Base-by-base conservation (phyloP, 1,140 invertebrate species). In the Polypedilum pembai region DNA sequence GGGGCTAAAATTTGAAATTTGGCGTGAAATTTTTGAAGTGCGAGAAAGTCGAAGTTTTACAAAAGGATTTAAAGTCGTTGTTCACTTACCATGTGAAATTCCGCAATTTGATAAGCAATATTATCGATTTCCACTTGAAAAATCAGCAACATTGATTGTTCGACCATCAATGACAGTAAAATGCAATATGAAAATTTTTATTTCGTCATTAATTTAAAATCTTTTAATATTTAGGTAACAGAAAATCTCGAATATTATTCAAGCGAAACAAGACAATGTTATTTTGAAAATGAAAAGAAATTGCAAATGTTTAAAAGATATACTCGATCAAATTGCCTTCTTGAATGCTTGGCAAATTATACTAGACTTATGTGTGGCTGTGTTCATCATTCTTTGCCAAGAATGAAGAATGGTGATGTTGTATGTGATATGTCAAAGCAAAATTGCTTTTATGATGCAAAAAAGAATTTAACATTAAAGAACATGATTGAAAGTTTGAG, bases 261-360 rank as follows among this genome's bases (percentile, higher is more conserved):
- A 8, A 0, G 0, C 20, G 5, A 20, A 3, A 18, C 8, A 45
- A 21, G 75, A 15, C 66, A 73, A 20, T 75, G 75, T n/a, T 75
- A 73, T 65, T 45, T 73, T 8, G 33, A 73, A 17, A 40, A 41
- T 21, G 75, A 75, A 56, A 73, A 66, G 7, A 75, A 75, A n/a
- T 33, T 75, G 3, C 7, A 17, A 63, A 80, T 75, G 75, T 82
- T 79, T 75, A 77, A 76, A n/a, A 75, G 80, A n/a, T 85, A 85
- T 75, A 81, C 82, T 0, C 78, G 81, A 73, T 75, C 75, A 17
- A 83, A 84, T 74, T 85, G 84, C 75, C 75, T 80, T 24, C 41
- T 83, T 8, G 84, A 85, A 74, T 85, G 84, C 76, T 74, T 80
- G 8, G 76, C 80, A 7, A 83, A 85, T 76, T 79, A 78, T 74